Evolutionary conservation across 2,888 invertebrate species (phyloP), one percentile per base, ranked within the genome.

Genomic region (Hyles lineata): DNA sequence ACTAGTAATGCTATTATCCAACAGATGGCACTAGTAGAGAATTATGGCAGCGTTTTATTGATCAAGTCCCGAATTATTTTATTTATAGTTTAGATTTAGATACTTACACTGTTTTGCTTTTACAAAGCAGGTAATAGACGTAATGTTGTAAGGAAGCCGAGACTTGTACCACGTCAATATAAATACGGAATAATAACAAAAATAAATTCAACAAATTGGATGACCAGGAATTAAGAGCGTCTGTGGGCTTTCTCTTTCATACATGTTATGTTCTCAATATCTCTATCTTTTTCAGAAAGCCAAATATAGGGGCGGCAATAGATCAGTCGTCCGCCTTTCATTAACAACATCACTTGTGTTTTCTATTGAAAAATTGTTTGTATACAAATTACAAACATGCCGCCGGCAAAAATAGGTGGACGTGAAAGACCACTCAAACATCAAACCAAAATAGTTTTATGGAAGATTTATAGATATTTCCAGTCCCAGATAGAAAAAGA

Each of bases 331-430:
- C 81, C 81, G 79, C 80, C 78, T 80, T 78, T 79, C 80, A 79
- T 82, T 81, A 84, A 80, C 79, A 81, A 77, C 80, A 78, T 75
- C 82, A 81, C 79, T 83, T 82, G 82, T 83, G 81, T 82, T 78
- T 76, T 73, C 74, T 75, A 76, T 75, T 78, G 77, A 78, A 70
- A 73, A 76, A 69, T n/a, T 35, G 32, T 67, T 67, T 75, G 71
- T 69, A 70, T 71, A 72, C 74, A 77, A 77, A 76, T 76, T 71
- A 72, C 74, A 77, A 77, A 76, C 77, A 83, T 83, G 84, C 81
- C 82, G 25, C 83, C 83, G 67, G 77, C 78, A 25, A 82, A 83
- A 25, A 84, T 82, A 59, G 72, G 83, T 32, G 83, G 83, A n/a
- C 79, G 84, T 29, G 83, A 83, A 9, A 83, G 83, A 71, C 82